Evolutionary conservation across 2,113 vertebrate genomes (phyloP), one percentile per base, ranked within the genome.

Genomic region (Motacilla tschutschensis): DNA sequence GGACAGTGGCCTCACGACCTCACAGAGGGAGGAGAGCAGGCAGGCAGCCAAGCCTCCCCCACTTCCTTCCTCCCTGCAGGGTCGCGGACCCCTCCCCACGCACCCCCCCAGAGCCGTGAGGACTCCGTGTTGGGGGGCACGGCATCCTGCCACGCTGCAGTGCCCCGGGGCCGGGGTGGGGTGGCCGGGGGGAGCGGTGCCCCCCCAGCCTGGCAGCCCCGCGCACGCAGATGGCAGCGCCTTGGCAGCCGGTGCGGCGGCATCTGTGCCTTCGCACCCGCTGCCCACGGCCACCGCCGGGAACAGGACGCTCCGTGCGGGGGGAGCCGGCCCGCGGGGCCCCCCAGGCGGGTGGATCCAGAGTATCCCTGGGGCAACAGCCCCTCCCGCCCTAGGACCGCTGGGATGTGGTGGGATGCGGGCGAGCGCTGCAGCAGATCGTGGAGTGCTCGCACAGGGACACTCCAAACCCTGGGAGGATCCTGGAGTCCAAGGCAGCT

Each of bases 241-340:
- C 73, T 92, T 88, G 92, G 94, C 94, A 94, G 88, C 59, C 71
- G 28, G 71, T n/a, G 4, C 47, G 9, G 88, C 43, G 67, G 92
- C 91, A 90, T 95, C 94, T 95, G 91, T 1, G 91, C 86, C 92
- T 92, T 77, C 41, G 31, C 41, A 36, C 86, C 84, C 53, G 78
- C 91, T 73, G 91, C 91, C 94, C 90, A 91, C 92, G 69, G 93
- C 82, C 25, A n/a, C 85, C 71, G 82, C 79, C 33, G 79, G 88
- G 92, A 93, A 95, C 94, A 89, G 92, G 79, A 88, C 46, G 72
- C 89, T 50, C 55, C 2, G 71, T 4, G 31, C 2, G 22, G 71
- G 41, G 84, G 50, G 77, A 55, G 47, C 48, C 12, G 41, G 31
- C 21, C 36, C 3, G 77, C n/a, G 36, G 73, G 36, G 73, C 54